A percentile compares a stretch with the other conserved stretches of the same genome.
Evolutionary conservation across 2,797 vertebrate species (phyloP).

Genomic region (Sebastolobus altivelis): DNA sequence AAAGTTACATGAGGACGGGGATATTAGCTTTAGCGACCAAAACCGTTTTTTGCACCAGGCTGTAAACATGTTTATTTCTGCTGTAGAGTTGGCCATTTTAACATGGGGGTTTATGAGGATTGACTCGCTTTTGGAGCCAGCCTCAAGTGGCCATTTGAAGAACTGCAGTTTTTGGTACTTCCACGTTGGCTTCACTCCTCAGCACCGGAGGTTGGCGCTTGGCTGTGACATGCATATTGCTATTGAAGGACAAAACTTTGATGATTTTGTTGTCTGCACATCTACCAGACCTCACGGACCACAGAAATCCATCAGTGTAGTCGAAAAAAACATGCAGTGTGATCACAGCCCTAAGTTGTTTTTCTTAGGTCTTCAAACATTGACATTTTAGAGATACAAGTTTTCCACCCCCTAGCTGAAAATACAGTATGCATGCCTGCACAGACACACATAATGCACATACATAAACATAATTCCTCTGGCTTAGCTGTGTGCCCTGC

Average conservation of each 20-base stretch:
- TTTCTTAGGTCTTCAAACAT: neutral
- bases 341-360: conserved; percentile 4
- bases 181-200: too few species aligned
- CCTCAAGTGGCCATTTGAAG: too few species aligned
- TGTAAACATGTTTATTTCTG: too few species aligned
- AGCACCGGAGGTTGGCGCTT: too few species aligned
- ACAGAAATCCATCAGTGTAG: neutral
- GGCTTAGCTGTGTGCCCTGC: conserved; percentile 15
- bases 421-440: conserved; percentile 11
- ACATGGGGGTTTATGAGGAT: too few species aligned
- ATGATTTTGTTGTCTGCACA: conserved; percentile 6
- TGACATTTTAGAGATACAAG: conserved; percentile 1
- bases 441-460: conserved; percentile 18
- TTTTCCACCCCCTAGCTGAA: conserved; percentile 14
- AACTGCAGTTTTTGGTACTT: too few species aligned
- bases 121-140: too few species aligned
- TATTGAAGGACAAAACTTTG: neutral
- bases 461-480: conserved; percentile 35
- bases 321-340: neutral
- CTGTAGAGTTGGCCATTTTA: too few species aligned
- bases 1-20: too few species aligned
- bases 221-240: neutral
- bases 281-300: neutral
- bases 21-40: too few species aligned
- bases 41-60: too few species aligned